A percentile compares a stretch with the other conserved stretches of the same genome.
Conservation (phyloP, 2,113 vertebrate species). For the Cettia cetti region DNA sequence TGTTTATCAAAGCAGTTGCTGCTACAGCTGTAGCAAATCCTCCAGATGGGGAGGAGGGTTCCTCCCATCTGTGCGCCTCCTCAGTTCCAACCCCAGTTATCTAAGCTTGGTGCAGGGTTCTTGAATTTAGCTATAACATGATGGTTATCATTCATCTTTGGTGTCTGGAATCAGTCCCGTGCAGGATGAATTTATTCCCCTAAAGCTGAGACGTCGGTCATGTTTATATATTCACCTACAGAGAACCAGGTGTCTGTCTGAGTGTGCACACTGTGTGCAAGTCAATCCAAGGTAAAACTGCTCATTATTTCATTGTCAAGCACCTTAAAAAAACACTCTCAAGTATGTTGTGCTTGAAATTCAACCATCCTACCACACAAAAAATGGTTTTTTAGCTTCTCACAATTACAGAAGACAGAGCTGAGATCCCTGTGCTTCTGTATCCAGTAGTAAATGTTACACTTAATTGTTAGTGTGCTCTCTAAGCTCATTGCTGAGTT, state of each 20-base stretch:
- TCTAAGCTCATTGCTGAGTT: background rate
- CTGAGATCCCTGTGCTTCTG: background rate
- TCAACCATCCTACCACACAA: background rate
- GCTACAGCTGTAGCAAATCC: background rate
- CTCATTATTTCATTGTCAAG: background rate
- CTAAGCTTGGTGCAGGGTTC: background rate
- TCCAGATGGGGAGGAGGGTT: background rate
- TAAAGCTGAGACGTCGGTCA: background rate
- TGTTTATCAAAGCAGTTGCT: background rate
- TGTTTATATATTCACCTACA: background rate
- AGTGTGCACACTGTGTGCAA: background rate
- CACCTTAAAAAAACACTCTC: background rate
- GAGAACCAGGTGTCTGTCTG: fast-evolving
- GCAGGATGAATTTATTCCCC: background rate
- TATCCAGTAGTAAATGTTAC: background rate
- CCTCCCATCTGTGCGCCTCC: background rate
- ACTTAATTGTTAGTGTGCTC: background rate
- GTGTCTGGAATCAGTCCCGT: background rate
- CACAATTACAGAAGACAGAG: background rate
- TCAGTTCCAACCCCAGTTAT: background rate
- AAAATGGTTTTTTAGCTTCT: background rate
- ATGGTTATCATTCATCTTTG: background rate
- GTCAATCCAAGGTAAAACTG: background rate
- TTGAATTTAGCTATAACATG: background rate
- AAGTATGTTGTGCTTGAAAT: background rate